phyloP scores from a whole-genome alignment of 1,140 invertebrate species.

The Zaprionus ornatus region DNA sequence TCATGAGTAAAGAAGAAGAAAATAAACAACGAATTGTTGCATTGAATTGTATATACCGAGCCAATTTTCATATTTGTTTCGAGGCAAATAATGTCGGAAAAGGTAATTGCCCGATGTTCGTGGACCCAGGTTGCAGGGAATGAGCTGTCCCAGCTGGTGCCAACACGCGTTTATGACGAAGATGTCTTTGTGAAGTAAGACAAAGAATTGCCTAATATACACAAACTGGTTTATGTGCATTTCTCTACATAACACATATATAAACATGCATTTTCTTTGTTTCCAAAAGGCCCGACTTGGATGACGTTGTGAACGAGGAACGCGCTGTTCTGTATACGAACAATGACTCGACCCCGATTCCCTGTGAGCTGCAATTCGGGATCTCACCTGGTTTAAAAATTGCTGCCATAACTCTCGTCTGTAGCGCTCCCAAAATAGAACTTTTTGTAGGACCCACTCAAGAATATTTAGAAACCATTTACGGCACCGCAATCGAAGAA shows the following conservation, averaged over 20 bases:
- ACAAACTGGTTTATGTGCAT: constrained; percentile 55
- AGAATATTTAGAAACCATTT: constrained; percentile 74
- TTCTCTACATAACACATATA: not conserved
- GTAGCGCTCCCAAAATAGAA: constrained; percentile 71
- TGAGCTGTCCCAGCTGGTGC: constrained; percentile 50
- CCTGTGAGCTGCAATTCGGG: constrained; percentile 64
- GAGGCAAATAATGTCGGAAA: constrained; percentile 42
- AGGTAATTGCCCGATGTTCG: constrained; percentile 50
- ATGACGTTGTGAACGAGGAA: constrained; percentile 65
- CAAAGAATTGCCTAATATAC: constrained; percentile 61
- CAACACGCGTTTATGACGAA: constrained; percentile 54
- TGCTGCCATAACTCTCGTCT: constrained; percentile 67
- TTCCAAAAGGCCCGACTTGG: constrained; percentile 54
- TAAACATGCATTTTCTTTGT: constrained; percentile 27
- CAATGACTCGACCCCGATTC: constrained; percentile 14
- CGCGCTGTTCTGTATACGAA: constrained; percentile 60
- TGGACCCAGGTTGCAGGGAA: constrained; percentile 65
- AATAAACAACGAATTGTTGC: constrained; percentile 36
- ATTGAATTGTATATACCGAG: not conserved
- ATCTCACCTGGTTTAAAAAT: constrained; percentile 66
- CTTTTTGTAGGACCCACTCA: constrained; percentile 65
- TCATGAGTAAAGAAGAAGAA: constrained; percentile 19
- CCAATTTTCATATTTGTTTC: constrained; percentile 1
- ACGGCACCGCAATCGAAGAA: constrained; percentile 63
- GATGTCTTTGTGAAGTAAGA: constrained; percentile 76